Evolutionary conservation across 2,888 invertebrate species (phyloP).

Genomic region (Ophion obscuratus): DNA sequence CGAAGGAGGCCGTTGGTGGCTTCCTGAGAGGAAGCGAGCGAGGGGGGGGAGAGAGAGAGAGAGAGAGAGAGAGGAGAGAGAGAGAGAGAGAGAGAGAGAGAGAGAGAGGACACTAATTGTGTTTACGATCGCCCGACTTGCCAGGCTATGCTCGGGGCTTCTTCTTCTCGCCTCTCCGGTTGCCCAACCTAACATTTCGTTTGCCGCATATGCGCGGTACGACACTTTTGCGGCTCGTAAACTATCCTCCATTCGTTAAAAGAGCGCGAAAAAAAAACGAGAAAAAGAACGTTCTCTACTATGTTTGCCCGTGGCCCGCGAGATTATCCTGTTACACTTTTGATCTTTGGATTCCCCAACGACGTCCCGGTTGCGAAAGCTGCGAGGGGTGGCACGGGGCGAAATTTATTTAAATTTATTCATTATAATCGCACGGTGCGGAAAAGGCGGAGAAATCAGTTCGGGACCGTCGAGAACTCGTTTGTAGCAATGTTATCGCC

Average conservation of each 20-base stretch:
- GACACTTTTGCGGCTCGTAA: slow-evolving; percentile 50
- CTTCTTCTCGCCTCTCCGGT: slow-evolving; percentile 35
- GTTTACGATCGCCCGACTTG: slow-evolving; percentile 76
- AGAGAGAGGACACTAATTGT: slow-evolving; percentile 76
- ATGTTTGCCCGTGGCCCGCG: slow-evolving; percentile 34
- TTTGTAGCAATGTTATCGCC: slow-evolving; percentile 31
- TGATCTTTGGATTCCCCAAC: slow-evolving; percentile 12
- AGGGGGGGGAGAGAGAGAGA: neutral
- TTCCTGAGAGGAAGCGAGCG: slow-evolving; percentile 66
- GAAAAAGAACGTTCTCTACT: neutral
- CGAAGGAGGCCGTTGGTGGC: slow-evolving; percentile 65
- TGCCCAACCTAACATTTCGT: slow-evolving; percentile 22
- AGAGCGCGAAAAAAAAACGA: neutral
- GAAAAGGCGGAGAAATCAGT: slow-evolving; percentile 1
- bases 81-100: neutral
- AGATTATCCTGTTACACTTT: slow-evolving; percentile 38
- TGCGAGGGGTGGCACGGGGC: neutral
- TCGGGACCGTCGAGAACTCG: slow-evolving; percentile 24
- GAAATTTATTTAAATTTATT: slow-evolving; percentile 42
- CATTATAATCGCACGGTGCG: neutral
- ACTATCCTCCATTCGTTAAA: slow-evolving; percentile 16
- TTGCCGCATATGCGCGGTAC: slow-evolving; percentile 39
- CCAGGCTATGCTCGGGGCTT: slow-evolving; percentile 57
- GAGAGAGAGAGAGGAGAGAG: neutral
- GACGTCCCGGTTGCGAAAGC: slow-evolving; percentile 6